A percentile compares a stretch with the other conserved stretches of the same genome.
These are phyloP conservation scores for Marmota flaviventris DNA, from an alignment of 2,113 vertebrate genomes.

Conservation along the genomic window DNA sequence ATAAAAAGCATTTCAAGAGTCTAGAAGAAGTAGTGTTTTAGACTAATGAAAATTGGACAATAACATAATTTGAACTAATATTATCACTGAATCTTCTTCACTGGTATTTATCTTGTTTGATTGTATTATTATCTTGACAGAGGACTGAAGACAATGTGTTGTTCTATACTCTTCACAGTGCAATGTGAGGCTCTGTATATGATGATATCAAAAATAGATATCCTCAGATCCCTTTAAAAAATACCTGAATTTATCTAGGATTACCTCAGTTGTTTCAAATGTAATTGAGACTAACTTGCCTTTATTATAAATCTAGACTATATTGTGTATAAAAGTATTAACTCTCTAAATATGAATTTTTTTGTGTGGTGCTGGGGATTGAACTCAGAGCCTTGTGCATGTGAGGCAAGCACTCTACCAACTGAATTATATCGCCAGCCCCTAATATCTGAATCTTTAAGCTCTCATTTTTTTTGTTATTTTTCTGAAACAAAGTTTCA, in stretches of 20 bases:
- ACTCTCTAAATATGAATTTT: neutral
- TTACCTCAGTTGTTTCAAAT: neutral
- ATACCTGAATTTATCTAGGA: neutral
- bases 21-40: neutral
- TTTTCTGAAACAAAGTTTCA: neutral
- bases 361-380: no score
- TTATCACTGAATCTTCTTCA: neutral
- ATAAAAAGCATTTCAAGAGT: neutral
- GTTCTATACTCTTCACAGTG: neutral
- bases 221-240: neutral
- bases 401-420: no score
- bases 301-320: conserved; percentile 13
- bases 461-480: neutral
- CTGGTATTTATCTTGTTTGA: neutral
- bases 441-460: neutral
- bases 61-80: conserved; percentile 3
- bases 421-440: no score
- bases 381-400: no score
- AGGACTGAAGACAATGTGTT: neutral
- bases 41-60: neutral
- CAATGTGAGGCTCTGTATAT: neutral
- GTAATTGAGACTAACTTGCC: neutral
- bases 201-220: neutral
- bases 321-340: neutral
- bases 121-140: neutral